Evolutionary conservation across 2,888 invertebrate species (phyloP), one percentile per base, ranked within the genome.

Genomic region (Tetragnatha montana): DNA sequence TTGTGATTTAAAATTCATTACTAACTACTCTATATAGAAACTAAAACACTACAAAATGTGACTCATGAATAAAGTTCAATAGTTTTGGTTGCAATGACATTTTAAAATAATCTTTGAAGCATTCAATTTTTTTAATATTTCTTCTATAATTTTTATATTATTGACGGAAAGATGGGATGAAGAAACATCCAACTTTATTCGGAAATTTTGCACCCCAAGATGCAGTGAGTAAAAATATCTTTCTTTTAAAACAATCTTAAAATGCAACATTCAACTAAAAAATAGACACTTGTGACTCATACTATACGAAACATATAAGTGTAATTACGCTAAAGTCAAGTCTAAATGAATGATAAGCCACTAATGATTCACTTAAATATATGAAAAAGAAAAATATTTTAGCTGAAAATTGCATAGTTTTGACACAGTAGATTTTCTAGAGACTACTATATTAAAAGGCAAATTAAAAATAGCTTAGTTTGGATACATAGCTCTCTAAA

Each of bases 131-230:
- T 17, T 10, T 60, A 60, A 60, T 60, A 60, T 14, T 1, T 35
- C 8, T 73, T 73, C 73, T 35, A 35, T 35, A 35, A 35, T 35
- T 35, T 35, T 35, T 35, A 47, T 47, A 10, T 75, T 75, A 14
- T 60, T 12, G 6, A 78, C 14, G 49, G 50, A 51, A 21, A 90
- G 90, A 19, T 90, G 90, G 90, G 90, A 90, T 21, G 80, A 87
- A 79, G 90, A 90, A 73, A 87, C 87, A 79, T 86, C 90, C 19
- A 86, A 83, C 6, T 90, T 90, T 69, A 49, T 90, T 69, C 1
- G 82, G 8, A 90, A 90, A 19, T 80, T 74, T 51, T 87, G 86
- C 50, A 21, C 22, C 22, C 78, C 50, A 70, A 87, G 90, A 82
- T 87, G 74, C 79, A 79, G 90, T 90, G 50, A 83, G 79, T 76